Evolutionary conservation across 2,113 vertebrate species (phyloP), one percentile per base, ranked within the genome.

Genomic region (Sterrhoptilus dennistouni): DNA sequence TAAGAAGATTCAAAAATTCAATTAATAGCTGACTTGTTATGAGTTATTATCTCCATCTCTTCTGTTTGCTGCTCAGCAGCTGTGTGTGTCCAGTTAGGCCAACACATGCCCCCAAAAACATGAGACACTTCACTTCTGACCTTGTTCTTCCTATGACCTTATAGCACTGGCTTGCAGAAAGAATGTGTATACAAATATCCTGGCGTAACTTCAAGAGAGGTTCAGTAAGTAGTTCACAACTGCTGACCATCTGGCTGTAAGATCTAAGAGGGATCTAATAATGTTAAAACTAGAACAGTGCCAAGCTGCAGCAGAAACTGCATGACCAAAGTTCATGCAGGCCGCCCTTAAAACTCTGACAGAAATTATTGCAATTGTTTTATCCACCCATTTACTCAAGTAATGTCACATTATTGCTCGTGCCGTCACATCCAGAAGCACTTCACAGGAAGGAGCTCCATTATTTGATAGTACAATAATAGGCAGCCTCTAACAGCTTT

Each of bases 201-300:
- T 97, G 95, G 94, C 90, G 10, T 24, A 50, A 60, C 66, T 80
- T 94, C 83, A 95, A 96, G 77, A 90, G 77, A 6, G 1, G 60
- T 78, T 96, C 92, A 93, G 71, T 91, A 96, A 96, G 71, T 81
- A 97, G 61, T 84, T 96, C 50, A 22, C 96, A 93, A 96, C 47
- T 89, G 75, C 85, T 97, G 95, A 94, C 95, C 93, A 97, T 97
- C 92, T 97, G 95, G 86, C 90, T 95, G 68, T 83, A 96, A 97
- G 92, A 76, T 78, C 63, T 94, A 64, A 85, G 47, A 93, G 88
- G 81, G 50, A 79, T 93, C 95, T 96, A 49, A 93, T 95, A 94
- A 83, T 44, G 65, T 20, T 71, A 74, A 38, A 88, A 50, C 42
- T 84, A 84, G 70, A 78, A 49, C 33, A 61, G 65, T 79, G 54